Conservation (phyloP, 2,113 vertebrate genomes). For the Litocranius walleri region DNA sequence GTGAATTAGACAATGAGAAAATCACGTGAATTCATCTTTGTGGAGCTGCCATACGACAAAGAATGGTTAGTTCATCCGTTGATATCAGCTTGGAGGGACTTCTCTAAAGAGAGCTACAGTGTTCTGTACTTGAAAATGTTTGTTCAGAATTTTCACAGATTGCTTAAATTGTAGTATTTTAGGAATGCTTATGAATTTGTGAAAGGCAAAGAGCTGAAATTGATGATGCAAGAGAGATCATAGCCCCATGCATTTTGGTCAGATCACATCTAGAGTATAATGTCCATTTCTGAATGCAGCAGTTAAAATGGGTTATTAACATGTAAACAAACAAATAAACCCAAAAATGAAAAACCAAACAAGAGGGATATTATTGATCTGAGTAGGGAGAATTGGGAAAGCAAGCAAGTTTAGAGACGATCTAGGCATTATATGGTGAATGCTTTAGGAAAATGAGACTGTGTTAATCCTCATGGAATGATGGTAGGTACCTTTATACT, state of each 20-base stretch:
- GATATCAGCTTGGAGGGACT: neutral
- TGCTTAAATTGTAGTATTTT: neutral
- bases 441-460: neutral
- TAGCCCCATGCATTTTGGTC: neutral
- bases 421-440: neutral
- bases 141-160: conserved; percentile 16
- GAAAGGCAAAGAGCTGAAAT: neutral
- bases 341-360: neutral
- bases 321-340: neutral
- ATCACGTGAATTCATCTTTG: neutral
- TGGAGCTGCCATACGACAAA: neutral
- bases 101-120: neutral
- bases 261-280: neutral
- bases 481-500: neutral
- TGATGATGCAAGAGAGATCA: neutral
- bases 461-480: neutral
- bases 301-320: neutral
- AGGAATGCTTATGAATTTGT: neutral
- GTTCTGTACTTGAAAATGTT: neutral
- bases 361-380: neutral
- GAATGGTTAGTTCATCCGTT: neutral
- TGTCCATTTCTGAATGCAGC: neutral
- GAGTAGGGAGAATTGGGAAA: neutral
- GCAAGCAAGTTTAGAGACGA: neutral
- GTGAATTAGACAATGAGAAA: neutral